Base-by-base conservation (phyloP, 2,113 vertebrate species). In the Chaenocephalus aceratus region DNA sequence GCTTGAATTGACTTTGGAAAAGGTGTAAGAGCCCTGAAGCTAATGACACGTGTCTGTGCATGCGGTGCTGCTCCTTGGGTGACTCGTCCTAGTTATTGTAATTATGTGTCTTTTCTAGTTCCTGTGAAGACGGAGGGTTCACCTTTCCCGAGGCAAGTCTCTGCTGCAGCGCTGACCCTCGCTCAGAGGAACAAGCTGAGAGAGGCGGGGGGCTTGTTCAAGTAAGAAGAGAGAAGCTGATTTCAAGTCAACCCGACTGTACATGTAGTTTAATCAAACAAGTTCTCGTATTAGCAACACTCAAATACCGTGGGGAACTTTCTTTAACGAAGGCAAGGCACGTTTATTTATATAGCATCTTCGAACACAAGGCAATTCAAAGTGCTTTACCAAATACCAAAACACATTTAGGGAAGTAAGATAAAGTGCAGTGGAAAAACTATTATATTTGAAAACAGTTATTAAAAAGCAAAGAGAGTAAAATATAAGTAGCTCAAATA, bases 141-240 rank as follows among this genome's bases (percentile, higher is more conserved):
- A 77, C 88, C 92, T 72, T 96, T 95, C 91, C 93, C 94, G 85
- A 97, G 96, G 95, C 94, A 95, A 75, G 91, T 95, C 65, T 89
- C 94, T 64, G 78, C 95, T 44, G 89, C 96, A 75, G 94, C 95
- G 82, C 91, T 87, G 94, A 97, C 94, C 10, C 94, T 91, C 60
- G 95, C 95, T 73, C 97, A 98, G 88, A 98, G 94, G 88, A 97
- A 96, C 88, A 98, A 97, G 87, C 93, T 97, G 73, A 98, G 96
- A 92, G 97, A 99, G 90, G 96, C 96, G 26, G 97, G 97, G 83
- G 96, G 96, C 73, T 96, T 96, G 52, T 99, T 98, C 90, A 96
- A 97, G 98, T 99, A 92, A 95, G 97, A 83, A 9, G 44, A 63
- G 44, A 68, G 6, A 6, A 52, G 36, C 23, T 51, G 34, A 26